These are phyloP conservation scores for Drosophila sechellia DNA, from an alignment of 1,140 invertebrate genomes.

Conservation along the genomic window DNA sequence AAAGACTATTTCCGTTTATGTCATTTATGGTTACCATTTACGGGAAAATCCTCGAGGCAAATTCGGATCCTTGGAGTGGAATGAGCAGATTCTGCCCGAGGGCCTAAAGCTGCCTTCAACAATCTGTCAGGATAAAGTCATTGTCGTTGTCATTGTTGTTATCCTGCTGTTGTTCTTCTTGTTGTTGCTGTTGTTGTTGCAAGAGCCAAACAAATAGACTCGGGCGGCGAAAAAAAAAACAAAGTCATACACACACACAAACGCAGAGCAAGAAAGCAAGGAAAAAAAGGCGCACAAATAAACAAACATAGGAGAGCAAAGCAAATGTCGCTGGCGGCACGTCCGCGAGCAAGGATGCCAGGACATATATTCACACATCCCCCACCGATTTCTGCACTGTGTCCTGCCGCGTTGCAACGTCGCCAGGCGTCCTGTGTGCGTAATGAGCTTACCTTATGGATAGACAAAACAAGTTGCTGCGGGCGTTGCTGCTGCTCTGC, in stretches of 20 bases:
- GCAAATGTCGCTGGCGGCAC: constrained; percentile 75
- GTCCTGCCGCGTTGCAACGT: constrained; percentile 51
- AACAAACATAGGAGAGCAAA: constrained; percentile 73
- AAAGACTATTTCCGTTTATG: constrained; percentile 35
- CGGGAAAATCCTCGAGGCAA: constrained; percentile 18
- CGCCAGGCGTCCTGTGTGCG: constrained; percentile 47
- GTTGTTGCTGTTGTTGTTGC: constrained; percentile 29
- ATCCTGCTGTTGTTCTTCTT: constrained; percentile 35
- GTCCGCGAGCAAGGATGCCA: constrained; percentile 65
- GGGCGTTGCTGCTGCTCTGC: constrained; percentile 19
- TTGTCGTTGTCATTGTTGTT: constrained; percentile 74
- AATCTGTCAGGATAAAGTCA: constrained; percentile 81
- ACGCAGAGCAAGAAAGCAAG: constrained; percentile 5
- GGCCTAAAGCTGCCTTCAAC: constrained; percentile 47
- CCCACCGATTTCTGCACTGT: neutral
- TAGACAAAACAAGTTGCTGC: constrained; percentile 58
- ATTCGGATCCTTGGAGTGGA: constrained; percentile 23
- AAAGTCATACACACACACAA: neutral
- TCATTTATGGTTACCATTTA: constrained; percentile 36
- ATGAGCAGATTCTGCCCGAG: neutral
- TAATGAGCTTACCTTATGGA: constrained; percentile 80
- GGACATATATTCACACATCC: constrained; percentile 1
- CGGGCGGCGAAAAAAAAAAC: constrained; percentile 37
- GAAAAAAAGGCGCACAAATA: constrained; percentile 65
- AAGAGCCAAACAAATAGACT: constrained; percentile 59